Conservation (phyloP, 53 echinoderm and acorn worm species). For the Crossaster papposus region DNA sequence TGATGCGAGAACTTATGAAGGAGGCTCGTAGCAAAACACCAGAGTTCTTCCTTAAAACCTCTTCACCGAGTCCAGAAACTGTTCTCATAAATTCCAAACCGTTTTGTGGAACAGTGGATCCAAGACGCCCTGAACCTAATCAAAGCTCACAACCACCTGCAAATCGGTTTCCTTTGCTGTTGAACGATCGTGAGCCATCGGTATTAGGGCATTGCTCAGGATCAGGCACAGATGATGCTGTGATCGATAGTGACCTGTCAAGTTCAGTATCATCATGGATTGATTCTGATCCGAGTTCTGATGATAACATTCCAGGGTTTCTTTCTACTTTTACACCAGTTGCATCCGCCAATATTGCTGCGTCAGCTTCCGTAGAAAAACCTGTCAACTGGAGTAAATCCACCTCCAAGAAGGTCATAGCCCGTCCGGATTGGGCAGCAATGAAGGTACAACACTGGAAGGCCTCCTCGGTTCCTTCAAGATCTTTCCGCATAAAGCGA, state of each 20-base stretch:
- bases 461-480: not conserved
- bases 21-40: constrained; percentile 9
- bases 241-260: constrained; percentile 38
- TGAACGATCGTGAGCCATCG: not conserved
- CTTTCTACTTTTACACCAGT: not conserved
- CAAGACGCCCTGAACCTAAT: not conserved
- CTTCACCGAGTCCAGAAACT: not conserved
- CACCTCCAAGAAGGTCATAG: constrained; percentile 4
- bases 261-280: constrained; percentile 54
- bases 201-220: not conserved
- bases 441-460: constrained; percentile 59
- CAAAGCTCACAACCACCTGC: not conserved
- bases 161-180: not conserved
- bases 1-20: constrained; percentile 52
- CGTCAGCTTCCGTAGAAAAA: not conserved
- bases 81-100: not conserved
- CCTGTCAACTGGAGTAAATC: not conserved
- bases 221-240: not conserved
- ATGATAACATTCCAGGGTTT: not conserved
- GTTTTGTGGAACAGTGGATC: not conserved
- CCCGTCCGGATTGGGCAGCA: constrained; percentile 47
- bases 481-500: constrained; percentile 34
- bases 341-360: not conserved
- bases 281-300: constrained; percentile 50
- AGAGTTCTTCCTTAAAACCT: not conserved